Evolutionary conservation across 2,113 vertebrate species (phyloP).

Genomic region (Paralichthys olivaceus): DNA sequence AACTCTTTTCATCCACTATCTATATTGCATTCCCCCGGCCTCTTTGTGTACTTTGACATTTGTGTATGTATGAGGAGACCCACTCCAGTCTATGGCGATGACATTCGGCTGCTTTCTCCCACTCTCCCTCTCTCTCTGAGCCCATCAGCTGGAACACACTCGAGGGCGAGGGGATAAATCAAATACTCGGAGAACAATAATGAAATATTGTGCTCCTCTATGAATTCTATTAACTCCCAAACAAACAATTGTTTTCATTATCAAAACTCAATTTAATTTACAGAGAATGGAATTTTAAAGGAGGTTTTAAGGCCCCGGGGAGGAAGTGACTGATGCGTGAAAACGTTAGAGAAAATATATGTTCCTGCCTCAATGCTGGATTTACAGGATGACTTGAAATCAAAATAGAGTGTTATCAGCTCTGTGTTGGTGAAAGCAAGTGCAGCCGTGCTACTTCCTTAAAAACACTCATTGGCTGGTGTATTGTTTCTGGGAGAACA

Average conservation of each 20-base stretch:
- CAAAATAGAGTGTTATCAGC: slow-evolving; percentile 24
- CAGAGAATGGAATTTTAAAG: slow-evolving; percentile 52
- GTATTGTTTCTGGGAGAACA: slow-evolving; percentile 27
- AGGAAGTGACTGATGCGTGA: slow-evolving; percentile 40
- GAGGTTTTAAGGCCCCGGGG: slow-evolving; percentile 32
- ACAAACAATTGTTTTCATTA: slow-evolving; percentile 75
- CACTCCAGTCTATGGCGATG: slow-evolving; percentile 38
- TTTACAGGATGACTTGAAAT: slow-evolving; percentile 30
- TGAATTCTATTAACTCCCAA: slow-evolving; percentile 70
- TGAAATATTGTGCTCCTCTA: slow-evolving; percentile 61
- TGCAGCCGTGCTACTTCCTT: slow-evolving; percentile 18
- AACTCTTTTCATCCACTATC: background rate
- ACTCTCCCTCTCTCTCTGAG: slow-evolving; percentile 15
- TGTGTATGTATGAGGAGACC: slow-evolving; percentile 60
- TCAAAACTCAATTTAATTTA: slow-evolving; percentile 68
- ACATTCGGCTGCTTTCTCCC: slow-evolving; percentile 45
- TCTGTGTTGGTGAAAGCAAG: slow-evolving; percentile 24
- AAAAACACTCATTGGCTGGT: background rate
- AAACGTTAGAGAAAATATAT: slow-evolving; percentile 43
- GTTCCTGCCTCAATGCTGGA: slow-evolving; percentile 33
- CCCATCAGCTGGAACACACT: slow-evolving; percentile 60
- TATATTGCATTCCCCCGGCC: slow-evolving; percentile 21
- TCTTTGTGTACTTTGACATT: slow-evolving; percentile 63
- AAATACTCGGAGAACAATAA: slow-evolving; percentile 58
- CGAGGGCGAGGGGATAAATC: slow-evolving; percentile 50